Evolutionary conservation across 2,113 vertebrate species (phyloP), one percentile per base, ranked within the genome.

Genomic region (Sardina pilchardus): DNA sequence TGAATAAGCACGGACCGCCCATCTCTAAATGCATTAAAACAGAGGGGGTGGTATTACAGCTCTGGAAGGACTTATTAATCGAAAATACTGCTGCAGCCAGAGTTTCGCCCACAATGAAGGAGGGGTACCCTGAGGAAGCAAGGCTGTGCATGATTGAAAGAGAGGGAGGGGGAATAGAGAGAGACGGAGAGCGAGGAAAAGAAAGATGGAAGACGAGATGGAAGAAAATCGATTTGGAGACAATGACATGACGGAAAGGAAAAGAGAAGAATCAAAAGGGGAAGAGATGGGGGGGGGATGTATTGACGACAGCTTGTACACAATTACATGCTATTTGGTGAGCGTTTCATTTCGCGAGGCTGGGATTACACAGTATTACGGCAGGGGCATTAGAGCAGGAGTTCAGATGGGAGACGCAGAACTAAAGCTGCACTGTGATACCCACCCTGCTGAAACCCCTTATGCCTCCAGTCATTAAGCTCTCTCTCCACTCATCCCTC

Each of bases 281-380:
- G 10, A 36, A 78, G 30, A 17, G 10, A 2, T n/a, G 63, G n/a
- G 63, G 9, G 63, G 30, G 14, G 30, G 71, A 4, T 78, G 30
- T 14, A 17, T 34, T 36, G 71, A 78, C 30, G 71, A 78, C 71
- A 78, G 71, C 30, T 78, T 78, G 71, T 78, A 16, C 71, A 78
- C 10, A 78, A 39, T 36, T 16, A 78, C 71, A 78, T 78, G 71
- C 71, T 78, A 45, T 75, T 86, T 59, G 67, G 56, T 36, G 21
- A 81, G 47, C 1, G 36, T 81, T 83, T 83, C 86, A 53, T 81
- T 43, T 42, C 12, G 21, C 17, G 12, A 10, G 67, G 86, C 81
- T 43, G 21, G 45, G 67, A 86, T 81, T 81, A 86, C 47, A 50
- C 82, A 53, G 82, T 45, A 83, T 53, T 81, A 83, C 82, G 26